A percentile compares a stretch with the other conserved stretches of the same genome.
These are phyloP conservation scores for Zosterops borbonicus DNA, from an alignment of 2,113 vertebrate genomes.

Conservation along the genomic window DNA sequence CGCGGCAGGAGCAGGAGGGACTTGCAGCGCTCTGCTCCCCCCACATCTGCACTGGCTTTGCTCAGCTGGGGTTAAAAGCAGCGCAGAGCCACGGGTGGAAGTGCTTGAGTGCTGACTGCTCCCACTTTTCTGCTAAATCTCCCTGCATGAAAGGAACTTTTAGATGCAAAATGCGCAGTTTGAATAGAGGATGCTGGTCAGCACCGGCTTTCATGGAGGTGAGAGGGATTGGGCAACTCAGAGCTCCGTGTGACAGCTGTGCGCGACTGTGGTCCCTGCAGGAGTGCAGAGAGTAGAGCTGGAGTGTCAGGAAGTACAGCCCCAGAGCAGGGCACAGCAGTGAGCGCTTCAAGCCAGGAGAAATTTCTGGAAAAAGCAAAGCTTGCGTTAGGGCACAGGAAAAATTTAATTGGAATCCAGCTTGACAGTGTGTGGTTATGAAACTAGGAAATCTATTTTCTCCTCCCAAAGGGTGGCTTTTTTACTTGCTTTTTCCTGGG, in stretches of 20 bases:
- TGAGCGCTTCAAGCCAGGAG: not conserved
- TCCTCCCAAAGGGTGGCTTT: not conserved
- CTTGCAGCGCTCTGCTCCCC: constrained; percentile 4
- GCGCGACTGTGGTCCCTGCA: not conserved
- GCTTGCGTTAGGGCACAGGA: not conserved
- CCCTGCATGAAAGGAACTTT: constrained; percentile 36
- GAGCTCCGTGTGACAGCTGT: not conserved
- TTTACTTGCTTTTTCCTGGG: not conserved
- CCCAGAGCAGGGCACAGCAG: not conserved
- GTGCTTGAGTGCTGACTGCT: constrained; percentile 39
- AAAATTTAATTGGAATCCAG: constrained; percentile 15
- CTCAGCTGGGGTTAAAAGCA: constrained; percentile 55
- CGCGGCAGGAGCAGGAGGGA: constrained; percentile 22
- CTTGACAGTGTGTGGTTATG: not conserved
- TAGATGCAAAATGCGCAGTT: not conserved
- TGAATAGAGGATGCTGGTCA: constrained; percentile 13
- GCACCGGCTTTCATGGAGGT: not conserved
- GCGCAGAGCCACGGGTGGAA: constrained; percentile 48
- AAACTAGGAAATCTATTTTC: constrained; percentile 28
- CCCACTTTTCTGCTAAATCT: not conserved
- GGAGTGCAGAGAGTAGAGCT: not conserved
- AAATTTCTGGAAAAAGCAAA: constrained; percentile 36
- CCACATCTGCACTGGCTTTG: not conserved
- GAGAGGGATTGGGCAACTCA: constrained; percentile 1
- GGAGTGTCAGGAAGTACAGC: not conserved